Percentiles rank a stretch among this genome's conserved stretches.
phyloP scores from a whole-genome alignment of 1,140 invertebrate genomes.

The Panagrolaimus sp. region DNA sequence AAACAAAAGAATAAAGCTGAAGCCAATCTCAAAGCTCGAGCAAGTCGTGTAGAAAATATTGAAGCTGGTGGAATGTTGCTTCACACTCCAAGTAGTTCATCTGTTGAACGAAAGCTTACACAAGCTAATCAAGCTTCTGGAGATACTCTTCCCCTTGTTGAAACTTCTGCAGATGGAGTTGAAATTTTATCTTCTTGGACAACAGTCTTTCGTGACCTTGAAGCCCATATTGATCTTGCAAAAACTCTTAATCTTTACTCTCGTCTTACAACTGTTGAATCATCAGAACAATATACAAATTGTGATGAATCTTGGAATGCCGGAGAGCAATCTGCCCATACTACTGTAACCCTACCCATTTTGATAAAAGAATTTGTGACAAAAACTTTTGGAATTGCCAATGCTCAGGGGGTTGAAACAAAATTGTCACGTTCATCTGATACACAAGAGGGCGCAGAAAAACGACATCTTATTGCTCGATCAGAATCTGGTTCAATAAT shows the following conservation, averaged over 20 bases:
- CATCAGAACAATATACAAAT: neutral
- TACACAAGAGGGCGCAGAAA: neutral
- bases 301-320: neutral
- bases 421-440: neutral
- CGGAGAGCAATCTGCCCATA: neutral
- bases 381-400: conserved; percentile 6
- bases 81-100: neutral
- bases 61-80: neutral
- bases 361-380: neutral
- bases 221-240: conserved; percentile 27
- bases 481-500: neutral
- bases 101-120: neutral
- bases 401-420: neutral
- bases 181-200: conserved; percentile 29
- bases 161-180: conserved; percentile 5
- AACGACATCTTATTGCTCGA: neutral
- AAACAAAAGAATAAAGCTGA: neutral
- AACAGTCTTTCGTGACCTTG: conserved; percentile 41
- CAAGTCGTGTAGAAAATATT: neutral
- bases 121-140: neutral
- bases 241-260: conserved; percentile 30
- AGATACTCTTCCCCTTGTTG: neutral
- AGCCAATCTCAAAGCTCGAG: neutral
- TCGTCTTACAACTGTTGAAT: conserved; percentile 26
- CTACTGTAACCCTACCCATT: neutral